These are phyloP conservation scores for Alectoris magna DNA, from an alignment of 2,797 vertebrate genomes.

Conservation along the genomic window DNA sequence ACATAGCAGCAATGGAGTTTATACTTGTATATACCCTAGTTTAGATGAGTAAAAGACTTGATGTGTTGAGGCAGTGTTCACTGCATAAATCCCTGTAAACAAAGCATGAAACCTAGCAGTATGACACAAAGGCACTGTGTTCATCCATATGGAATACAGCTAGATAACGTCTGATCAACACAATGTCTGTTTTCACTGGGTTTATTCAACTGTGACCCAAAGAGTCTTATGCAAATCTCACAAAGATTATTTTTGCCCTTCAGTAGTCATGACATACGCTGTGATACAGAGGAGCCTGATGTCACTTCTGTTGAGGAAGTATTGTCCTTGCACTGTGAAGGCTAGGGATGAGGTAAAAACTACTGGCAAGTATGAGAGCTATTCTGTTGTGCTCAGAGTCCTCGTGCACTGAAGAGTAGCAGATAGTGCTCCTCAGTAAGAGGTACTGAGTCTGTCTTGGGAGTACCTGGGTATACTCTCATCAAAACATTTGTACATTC, in stretches of 20 bases:
- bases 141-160: neutral
- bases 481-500: neutral
- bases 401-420: neutral
- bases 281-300: neutral
- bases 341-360: neutral
- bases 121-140: neutral
- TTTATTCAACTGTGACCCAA: neutral
- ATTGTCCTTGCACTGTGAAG: neutral
- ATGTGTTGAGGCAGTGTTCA: neutral
- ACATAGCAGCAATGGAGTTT: neutral
- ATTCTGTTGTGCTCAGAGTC: neutral
- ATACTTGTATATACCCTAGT: neutral
- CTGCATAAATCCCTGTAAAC: neutral
- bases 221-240: neutral
- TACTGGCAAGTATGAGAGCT: neutral
- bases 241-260: neutral
- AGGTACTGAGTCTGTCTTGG: accelerated
- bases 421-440: neutral
- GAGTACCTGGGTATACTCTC: neutral
- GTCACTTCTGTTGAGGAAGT: neutral
- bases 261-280: neutral
- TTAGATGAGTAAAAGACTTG: neutral
- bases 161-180: neutral
- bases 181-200: neutral
- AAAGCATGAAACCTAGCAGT: neutral